Conservation (phyloP, 2,888 invertebrate species). For the Drosophila affinis region DNA sequence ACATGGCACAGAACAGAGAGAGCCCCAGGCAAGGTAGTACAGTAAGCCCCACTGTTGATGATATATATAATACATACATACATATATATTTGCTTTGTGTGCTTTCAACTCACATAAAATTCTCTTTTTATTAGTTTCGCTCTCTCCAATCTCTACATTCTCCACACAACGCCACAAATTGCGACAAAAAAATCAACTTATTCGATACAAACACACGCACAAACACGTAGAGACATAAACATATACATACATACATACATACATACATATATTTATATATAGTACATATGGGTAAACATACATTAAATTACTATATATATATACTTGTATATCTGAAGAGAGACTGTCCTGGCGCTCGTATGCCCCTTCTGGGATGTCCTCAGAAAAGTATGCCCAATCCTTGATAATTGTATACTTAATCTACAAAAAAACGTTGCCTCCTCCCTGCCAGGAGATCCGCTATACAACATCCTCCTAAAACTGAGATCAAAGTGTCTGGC, state of each 20-base stretch:
- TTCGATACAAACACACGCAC: slow-evolving; percentile 47
- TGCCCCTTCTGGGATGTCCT: too few species aligned
- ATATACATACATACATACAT: background rate
- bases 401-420: too few species aligned
- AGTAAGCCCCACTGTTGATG: background rate
- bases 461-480: background rate
- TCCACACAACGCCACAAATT: slow-evolving; percentile 1
- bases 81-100: slow-evolving; percentile 41
- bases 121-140: slow-evolving; percentile 71
- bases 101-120: slow-evolving; percentile 70
- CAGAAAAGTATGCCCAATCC: too few species aligned
- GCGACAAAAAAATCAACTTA: slow-evolving; percentile 52
- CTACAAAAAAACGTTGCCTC: background rate
- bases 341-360: too few species aligned
- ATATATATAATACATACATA: slow-evolving; percentile 11
- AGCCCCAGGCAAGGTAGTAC: background rate
- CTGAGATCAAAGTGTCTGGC: background rate
- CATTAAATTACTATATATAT: slow-evolving; percentile 6
- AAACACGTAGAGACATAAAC: slow-evolving; percentile 14
- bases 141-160: slow-evolving; percentile 39
- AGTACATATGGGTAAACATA: slow-evolving; percentile 5
- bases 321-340: slow-evolving; percentile 1
- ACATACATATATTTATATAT: slow-evolving; percentile 7
- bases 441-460: background rate
- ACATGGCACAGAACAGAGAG: background rate